phyloP scores from a whole-genome alignment of 2,888 invertebrate species.

The Tinea trinotella region DNA sequence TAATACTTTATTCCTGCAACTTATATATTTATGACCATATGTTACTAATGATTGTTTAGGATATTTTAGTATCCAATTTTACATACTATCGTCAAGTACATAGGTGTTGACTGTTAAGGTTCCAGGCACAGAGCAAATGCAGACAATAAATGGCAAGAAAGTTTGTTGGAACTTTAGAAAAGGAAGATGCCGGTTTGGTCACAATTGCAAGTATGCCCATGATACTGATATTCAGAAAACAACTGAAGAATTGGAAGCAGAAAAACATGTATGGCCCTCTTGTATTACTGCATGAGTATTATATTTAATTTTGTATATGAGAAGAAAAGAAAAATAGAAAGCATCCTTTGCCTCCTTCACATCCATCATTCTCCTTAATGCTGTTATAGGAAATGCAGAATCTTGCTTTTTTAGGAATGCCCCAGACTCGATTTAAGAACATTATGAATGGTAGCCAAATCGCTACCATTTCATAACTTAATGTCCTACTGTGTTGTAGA shows the following conservation, averaged over 20 bases:
- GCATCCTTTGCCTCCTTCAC: too few species aligned
- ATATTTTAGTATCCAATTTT: conserved; percentile 33
- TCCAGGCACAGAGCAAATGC: conserved; percentile 79
- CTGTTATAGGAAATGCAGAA: too few species aligned
- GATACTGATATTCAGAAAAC: conserved; percentile 85
- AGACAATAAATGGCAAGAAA: conserved; percentile 87
- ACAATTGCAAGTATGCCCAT: conserved; percentile 93
- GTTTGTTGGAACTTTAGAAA: conserved; percentile 95
- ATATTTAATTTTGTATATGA: too few species aligned
- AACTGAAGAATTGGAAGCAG: conserved; percentile 69
- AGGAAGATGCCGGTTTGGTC: conserved; percentile 91
- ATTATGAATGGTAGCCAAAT: too few species aligned
- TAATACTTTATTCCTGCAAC: too few species aligned
- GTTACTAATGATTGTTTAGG: not conserved
- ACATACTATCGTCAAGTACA: conserved; percentile 64
- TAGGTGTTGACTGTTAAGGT: conserved; percentile 70
- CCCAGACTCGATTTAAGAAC: too few species aligned
- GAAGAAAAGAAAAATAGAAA: too few species aligned
- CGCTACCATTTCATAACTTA: too few species aligned
- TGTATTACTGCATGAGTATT: not conserved
- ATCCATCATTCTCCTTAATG: too few species aligned
- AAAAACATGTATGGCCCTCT: conserved; percentile 64
- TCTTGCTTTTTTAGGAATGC: too few species aligned
- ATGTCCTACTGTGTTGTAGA: too few species aligned
- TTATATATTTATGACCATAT: not conserved